Conservation (phyloP, 1,140 invertebrate species). For the Leptoteleia sp. region DNA sequence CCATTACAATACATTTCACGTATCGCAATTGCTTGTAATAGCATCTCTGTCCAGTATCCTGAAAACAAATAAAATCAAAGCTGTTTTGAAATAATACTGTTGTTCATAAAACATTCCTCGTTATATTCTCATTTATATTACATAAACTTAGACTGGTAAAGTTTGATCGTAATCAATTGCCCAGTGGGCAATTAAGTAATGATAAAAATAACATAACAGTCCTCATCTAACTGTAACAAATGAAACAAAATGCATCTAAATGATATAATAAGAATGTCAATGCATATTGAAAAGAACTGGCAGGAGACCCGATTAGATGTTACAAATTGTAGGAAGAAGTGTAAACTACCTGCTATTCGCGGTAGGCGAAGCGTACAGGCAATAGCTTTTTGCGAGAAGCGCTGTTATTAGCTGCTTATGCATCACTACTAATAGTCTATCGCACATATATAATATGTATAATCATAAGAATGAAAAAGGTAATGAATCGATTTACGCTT, state of each 20-base stretch:
- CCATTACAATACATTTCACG: too few species aligned
- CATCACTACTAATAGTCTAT: conserved; percentile 23
- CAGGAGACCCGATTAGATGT: conserved; percentile 12
- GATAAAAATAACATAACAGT: too few species aligned
- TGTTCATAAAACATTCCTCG: too few species aligned
- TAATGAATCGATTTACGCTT: conserved; percentile 61
- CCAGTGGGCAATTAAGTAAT: conserved; percentile 7
- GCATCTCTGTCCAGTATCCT: too few species aligned
- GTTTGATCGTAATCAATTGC: background rate
- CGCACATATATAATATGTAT: conserved; percentile 8
- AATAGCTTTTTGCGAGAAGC: conserved; percentile 48
- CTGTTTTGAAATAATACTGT: too few species aligned
- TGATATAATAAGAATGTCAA: conserved; percentile 54
- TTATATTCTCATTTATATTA: too few species aligned
- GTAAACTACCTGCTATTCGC: conserved; percentile 46
- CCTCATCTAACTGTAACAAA: conserved; percentile 37
- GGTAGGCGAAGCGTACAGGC: conserved; percentile 35
- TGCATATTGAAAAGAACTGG: conserved; percentile 29
- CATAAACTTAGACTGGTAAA: too few species aligned
- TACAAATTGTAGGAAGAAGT: conserved; percentile 60
- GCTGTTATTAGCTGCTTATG: conserved; percentile 52
- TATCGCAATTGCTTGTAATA: too few species aligned
- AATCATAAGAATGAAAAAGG: conserved; percentile 58
- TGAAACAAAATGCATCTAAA: conserved; percentile 39
- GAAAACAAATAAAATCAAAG: too few species aligned